phyloP scores from a whole-genome alignment of 2,113 vertebrate genomes.

The Octodon degus region DNA sequence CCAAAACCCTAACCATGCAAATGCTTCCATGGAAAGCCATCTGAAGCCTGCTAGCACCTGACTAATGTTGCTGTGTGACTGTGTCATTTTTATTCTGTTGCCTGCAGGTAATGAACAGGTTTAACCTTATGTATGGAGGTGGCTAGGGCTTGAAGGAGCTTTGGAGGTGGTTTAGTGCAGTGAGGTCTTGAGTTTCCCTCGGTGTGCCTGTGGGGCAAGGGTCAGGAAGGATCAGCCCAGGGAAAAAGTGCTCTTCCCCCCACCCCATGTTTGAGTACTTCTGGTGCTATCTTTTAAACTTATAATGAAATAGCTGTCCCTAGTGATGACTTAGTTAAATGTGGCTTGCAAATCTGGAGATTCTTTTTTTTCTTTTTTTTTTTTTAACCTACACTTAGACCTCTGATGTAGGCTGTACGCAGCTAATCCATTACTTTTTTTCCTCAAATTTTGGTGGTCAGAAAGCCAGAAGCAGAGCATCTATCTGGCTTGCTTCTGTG shows the following conservation, averaged over 20 bases:
- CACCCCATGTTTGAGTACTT: neutral
- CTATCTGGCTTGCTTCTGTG: neutral
- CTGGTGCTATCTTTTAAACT: neutral
- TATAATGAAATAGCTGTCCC: neutral
- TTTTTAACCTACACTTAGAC: neutral
- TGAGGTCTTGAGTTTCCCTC: neutral
- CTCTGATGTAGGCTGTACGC: neutral
- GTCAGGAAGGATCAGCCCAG: neutral
- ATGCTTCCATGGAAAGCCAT: neutral
- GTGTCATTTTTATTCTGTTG: neutral
- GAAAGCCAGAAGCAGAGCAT: neutral
- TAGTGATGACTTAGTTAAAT: neutral
- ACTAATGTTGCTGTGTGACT: neutral
- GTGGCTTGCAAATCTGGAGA: neutral
- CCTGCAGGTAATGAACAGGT: neutral
- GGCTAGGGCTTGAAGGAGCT: neutral
- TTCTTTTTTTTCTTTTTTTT: neutral
- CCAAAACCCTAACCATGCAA: neutral
- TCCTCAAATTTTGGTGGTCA: neutral
- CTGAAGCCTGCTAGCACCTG: neutral
- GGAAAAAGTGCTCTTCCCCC: neutral
- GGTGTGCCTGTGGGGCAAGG: neutral
- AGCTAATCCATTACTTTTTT: neutral
- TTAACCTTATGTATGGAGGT: neutral
- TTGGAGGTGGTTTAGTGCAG: neutral